Evolutionary conservation across 2,888 invertebrate genomes (phyloP).

Genomic region (Pterostichus niger): DNA sequence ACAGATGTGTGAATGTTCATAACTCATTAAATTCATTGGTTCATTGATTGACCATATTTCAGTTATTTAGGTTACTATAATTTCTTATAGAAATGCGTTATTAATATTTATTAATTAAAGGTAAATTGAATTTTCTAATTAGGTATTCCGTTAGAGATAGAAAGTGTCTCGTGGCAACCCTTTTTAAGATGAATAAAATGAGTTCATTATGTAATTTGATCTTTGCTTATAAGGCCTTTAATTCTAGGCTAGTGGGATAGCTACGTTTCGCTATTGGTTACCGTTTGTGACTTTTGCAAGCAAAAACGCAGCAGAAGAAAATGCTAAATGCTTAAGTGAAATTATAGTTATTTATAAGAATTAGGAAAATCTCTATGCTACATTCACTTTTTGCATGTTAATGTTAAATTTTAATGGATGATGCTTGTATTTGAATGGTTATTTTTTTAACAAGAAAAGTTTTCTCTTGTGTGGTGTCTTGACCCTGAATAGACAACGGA

Average conservation of each 20-base stretch:
- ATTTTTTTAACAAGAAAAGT: constrained; percentile 10
- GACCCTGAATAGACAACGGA: constrained; percentile 10
- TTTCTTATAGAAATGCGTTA: constrained; percentile 20
- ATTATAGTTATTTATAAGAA: constrained; percentile 42
- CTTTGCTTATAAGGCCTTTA: constrained; percentile 5
- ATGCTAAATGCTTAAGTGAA: constrained; percentile 32
- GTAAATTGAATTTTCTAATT: constrained; percentile 41
- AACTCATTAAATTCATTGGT: not conserved
- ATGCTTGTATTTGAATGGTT: not conserved
- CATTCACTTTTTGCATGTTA: constrained; percentile 46
- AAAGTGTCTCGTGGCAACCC: constrained; percentile 15
- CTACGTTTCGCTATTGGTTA: not conserved
- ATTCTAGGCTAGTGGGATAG: constrained; percentile 40
- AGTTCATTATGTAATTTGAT: constrained; percentile 2
- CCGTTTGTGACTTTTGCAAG: not conserved
- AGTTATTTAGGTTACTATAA: constrained; percentile 22
- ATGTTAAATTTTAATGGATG: constrained; percentile 39
- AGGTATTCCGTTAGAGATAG: constrained; percentile 42
- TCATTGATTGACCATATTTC: constrained; percentile 21
- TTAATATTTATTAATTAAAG: constrained; percentile 36
- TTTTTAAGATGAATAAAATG: not conserved
- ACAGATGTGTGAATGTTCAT: constrained; percentile 24
- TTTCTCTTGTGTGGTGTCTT: constrained; percentile 26
- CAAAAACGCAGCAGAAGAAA: constrained; percentile 26
- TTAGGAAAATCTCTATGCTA: constrained; percentile 33